These are phyloP conservation scores for Echinometra lucunter DNA, from an alignment of 53 echinoderm and acorn worm species.

Conservation along the genomic window DNA sequence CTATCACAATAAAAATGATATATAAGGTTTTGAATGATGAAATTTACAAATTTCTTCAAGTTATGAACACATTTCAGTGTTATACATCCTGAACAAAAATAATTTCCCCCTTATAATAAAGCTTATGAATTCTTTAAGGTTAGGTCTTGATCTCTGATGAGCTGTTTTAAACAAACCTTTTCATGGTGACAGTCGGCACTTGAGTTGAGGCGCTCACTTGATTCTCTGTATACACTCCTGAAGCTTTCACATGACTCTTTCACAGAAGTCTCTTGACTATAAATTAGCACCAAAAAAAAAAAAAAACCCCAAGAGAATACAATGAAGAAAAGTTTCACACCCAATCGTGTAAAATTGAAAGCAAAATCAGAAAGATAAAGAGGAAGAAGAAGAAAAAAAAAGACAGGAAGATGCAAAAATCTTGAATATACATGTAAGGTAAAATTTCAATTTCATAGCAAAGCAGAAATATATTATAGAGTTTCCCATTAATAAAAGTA, in stretches of 20 bases:
- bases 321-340: background rate
- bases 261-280: constrained; percentile 5
- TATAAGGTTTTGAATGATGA: too few species aligned
- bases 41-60: too few species aligned
- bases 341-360: background rate
- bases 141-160: background rate
- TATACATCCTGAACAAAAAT: background rate
- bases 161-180: constrained; percentile 15
- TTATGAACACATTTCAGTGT: background rate
- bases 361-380: background rate
- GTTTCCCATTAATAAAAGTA: too few species aligned
- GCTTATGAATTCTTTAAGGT: background rate
- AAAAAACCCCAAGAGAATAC: background rate
- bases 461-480: too few species aligned
- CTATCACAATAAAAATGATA: too few species aligned
- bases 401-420: too few species aligned
- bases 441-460: too few species aligned
- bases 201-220: background rate
- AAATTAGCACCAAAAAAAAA: background rate
- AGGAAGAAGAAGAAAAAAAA: background rate
- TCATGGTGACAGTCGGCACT: constrained; percentile 5
- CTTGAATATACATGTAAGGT: too few species aligned
- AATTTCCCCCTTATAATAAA: background rate
- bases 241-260: constrained; percentile 1
- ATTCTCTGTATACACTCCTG: background rate